Conservation (phyloP, 2,113 vertebrate species). For the Felis chaus region DNA sequence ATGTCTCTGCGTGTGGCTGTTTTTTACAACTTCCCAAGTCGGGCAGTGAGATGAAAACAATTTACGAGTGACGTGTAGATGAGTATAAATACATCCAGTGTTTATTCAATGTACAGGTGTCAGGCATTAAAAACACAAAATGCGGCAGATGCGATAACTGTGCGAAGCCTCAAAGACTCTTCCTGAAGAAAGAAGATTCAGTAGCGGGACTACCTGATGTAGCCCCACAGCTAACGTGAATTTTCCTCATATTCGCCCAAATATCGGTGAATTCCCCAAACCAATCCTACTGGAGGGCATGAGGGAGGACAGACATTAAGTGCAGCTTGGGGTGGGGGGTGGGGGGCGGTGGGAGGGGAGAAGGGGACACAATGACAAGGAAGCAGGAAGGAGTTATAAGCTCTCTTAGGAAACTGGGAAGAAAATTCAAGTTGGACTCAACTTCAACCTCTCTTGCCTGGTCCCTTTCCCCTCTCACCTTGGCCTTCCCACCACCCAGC, state of each 20-base stretch:
- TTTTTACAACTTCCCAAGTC: not conserved
- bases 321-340: not conserved
- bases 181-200: not conserved
- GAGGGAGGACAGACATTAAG: no score
- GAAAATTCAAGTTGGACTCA: not conserved
- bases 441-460: not conserved
- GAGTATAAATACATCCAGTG: not conserved
- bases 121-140: not conserved
- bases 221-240: not conserved
- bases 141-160: not conserved
- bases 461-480: no score
- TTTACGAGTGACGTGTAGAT: not conserved
- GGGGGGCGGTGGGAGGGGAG: no score
- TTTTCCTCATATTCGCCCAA: not conserved
- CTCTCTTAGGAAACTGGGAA: not conserved
- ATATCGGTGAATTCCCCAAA: not conserved
- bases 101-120: no score
- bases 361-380: not conserved
- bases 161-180: not conserved
- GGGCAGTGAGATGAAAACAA: not conserved
- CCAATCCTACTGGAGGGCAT: no score
- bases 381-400: not conserved
- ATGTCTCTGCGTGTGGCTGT: not conserved
- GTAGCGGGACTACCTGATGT: not conserved
- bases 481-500: not conserved